Evolutionary conservation across 2,888 invertebrate species (phyloP).

Genomic region (Dasysyrphus tricinctus): DNA sequence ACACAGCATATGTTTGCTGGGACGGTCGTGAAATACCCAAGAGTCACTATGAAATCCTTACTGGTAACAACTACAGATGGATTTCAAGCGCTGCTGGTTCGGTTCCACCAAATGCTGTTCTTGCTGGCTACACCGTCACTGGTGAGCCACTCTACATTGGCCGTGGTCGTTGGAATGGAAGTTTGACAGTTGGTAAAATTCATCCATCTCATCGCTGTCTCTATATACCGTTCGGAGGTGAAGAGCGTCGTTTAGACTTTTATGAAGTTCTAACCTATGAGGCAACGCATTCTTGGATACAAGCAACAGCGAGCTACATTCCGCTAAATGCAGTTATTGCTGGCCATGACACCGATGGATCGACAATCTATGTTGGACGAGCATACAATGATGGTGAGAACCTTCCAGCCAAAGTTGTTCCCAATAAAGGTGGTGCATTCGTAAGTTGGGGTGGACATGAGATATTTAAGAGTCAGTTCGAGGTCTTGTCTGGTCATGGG

Average conservation of each 20-base stretch:
- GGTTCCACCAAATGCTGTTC: slow-evolving; percentile 81
- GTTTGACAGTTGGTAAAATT: slow-evolving; percentile 86
- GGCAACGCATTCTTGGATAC: slow-evolving; percentile 79
- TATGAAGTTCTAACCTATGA: slow-evolving; percentile 83
- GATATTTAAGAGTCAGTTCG: slow-evolving; percentile 84
- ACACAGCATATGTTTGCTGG: slow-evolving; percentile 80
- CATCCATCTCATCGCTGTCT: slow-evolving; percentile 84
- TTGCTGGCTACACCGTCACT: slow-evolving; percentile 82
- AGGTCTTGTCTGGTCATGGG: slow-evolving; percentile 85
- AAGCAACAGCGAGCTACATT: slow-evolving; percentile 80
- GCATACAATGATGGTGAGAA: slow-evolving; percentile 86
- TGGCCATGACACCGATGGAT: slow-evolving; percentile 82
- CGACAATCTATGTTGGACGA: slow-evolving; percentile 82
- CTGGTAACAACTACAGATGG: slow-evolving; percentile 85
- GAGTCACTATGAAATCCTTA: slow-evolving; percentile 84
- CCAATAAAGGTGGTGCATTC: slow-evolving; percentile 85
- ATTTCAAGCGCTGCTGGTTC: slow-evolving; percentile 83
- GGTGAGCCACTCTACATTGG: slow-evolving; percentile 86
- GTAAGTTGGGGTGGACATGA: slow-evolving; percentile 85
- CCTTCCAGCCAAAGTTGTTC: slow-evolving; percentile 87
- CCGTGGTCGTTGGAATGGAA: slow-evolving; percentile 84
- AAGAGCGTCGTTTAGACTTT: slow-evolving; percentile 82
- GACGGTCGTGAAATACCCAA: slow-evolving; percentile 84
- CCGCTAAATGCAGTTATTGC: slow-evolving; percentile 82
- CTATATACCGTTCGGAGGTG: slow-evolving; percentile 84